Evolutionary conservation across 2,113 vertebrate species (phyloP).

Genomic region (Brevimyrus niger): DNA sequence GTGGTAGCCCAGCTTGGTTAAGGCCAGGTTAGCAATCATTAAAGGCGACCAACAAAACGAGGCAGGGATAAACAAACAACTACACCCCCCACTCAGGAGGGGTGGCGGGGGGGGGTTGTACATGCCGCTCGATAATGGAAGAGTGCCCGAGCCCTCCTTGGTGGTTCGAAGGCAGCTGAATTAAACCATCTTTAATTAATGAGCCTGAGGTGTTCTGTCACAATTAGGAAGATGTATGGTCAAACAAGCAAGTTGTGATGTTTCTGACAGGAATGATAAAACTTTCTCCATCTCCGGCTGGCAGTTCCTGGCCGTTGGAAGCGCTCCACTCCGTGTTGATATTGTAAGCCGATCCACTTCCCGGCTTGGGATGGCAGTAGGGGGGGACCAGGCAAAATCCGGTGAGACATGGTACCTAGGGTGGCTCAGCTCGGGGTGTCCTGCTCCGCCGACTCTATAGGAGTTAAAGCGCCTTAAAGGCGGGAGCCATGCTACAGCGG

Average conservation of each 20-base stretch:
- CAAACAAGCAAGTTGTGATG: conserved; percentile 90
- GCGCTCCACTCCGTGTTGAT: conserved; percentile 50
- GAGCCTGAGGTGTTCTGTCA: conserved; percentile 84
- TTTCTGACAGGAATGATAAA: conserved; percentile 92
- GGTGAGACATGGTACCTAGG: not conserved
- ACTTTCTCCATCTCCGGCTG: conserved; percentile 80
- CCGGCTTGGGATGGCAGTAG: conserved; percentile 22
- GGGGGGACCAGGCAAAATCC: not conserved
- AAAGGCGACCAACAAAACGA: not conserved
- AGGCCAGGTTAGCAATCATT: not conserved
- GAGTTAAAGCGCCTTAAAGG: not conserved
- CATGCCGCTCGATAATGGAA: not conserved
- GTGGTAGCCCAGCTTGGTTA: not conserved
- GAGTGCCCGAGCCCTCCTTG: conserved; percentile 51
- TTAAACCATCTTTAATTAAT: conserved; percentile 91
- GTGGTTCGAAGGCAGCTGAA: conserved; percentile 66
- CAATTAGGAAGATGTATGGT: conserved; percentile 87
- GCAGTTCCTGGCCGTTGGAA: conserved; percentile 73
- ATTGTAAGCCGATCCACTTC: conserved; percentile 63
- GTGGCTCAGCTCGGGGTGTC: not conserved
- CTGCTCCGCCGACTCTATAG: not conserved
- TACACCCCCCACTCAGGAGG: not conserved
- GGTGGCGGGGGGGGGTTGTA: not conserved
- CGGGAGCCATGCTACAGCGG: not conserved
- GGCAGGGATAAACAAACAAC: conserved; percentile 2